Conservation (phyloP, 1,140 invertebrate genomes). For the Dinoponera quadriceps region DNA sequence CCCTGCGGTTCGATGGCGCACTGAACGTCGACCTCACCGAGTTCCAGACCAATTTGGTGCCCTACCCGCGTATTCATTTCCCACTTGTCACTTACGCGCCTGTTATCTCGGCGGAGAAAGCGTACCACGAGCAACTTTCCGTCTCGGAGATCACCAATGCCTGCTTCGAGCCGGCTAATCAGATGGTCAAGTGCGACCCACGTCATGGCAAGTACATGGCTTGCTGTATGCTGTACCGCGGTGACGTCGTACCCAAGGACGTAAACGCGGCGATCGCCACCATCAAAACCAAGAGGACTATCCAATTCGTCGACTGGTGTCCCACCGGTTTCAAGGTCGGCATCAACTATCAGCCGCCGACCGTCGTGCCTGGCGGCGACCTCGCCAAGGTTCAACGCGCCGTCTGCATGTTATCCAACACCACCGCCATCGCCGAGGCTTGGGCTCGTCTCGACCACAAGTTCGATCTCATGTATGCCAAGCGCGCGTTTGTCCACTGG, state of each 20-base stretch:
- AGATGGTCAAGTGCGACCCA: conserved; percentile 90
- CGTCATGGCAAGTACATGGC: conserved; percentile 88
- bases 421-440: conserved; percentile 70
- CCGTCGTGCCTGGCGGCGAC: conserved; percentile 70
- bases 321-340: conserved; percentile 90
- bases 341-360: conserved; percentile 71
- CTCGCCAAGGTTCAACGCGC: conserved; percentile 73
- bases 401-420: conserved; percentile 79
- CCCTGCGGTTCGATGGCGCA: conserved; percentile 70
- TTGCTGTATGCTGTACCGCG: conserved; percentile 72
- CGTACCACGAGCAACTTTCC: conserved; percentile 72
- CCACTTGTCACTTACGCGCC: conserved; percentile 71
- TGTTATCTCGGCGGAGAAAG: conserved; percentile 71
- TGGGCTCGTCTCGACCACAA: conserved; percentile 71
- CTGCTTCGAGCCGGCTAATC: conserved; percentile 89
- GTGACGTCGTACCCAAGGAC: conserved; percentile 71
- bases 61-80: conserved; percentile 70
- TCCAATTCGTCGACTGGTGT: conserved; percentile 90
- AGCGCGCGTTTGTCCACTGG: conserved; percentile 72
- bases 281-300: conserved; percentile 71
- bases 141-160: conserved; percentile 76
- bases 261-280: conserved; percentile 72
- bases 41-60: conserved; percentile 72
- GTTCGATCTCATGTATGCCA: conserved; percentile 72
- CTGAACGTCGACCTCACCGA: conserved; percentile 70